Evolutionary conservation across 2,797 vertebrate genomes (phyloP).

Genomic region (Cyclura pinguis): DNA sequence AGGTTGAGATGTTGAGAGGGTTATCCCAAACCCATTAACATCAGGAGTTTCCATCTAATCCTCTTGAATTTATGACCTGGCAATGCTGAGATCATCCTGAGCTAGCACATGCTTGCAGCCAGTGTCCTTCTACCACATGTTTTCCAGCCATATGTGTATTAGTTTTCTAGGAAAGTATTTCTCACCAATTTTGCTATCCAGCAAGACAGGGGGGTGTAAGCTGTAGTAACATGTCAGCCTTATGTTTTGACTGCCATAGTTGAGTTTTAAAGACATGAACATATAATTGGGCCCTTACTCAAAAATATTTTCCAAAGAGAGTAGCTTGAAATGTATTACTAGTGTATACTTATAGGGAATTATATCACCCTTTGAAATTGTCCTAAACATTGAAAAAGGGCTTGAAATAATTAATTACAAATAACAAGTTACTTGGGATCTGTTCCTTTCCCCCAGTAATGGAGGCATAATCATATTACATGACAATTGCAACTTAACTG

Average conservation of each 20-base stretch:
- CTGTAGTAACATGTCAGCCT: neutral
- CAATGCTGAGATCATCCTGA: too few species aligned
- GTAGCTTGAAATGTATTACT: neutral
- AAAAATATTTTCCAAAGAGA: neutral
- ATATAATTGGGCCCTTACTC: neutral
- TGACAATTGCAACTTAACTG: too few species aligned
- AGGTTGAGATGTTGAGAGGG: too few species aligned
- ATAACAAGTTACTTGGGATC: neutral
- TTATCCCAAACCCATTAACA: too few species aligned
- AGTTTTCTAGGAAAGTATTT: too few species aligned
- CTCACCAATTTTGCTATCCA: too few species aligned
- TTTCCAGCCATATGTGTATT: too few species aligned
- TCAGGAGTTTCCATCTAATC: too few species aligned
- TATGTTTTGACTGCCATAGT: neutral
- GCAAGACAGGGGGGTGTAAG: too few species aligned
- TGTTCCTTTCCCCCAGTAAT: neutral
- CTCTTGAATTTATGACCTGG: too few species aligned
- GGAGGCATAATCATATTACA: neutral
- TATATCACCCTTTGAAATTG: fast-evolving
- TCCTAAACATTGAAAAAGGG: neutral
- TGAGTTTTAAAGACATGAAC: neutral
- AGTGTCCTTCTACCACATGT: too few species aligned
- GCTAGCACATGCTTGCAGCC: too few species aligned
- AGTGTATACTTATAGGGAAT: fast-evolving
- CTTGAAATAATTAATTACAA: neutral